Evolutionary conservation across 2,797 vertebrate species (phyloP).

Genomic region (Philypnodon macrostomus): DNA sequence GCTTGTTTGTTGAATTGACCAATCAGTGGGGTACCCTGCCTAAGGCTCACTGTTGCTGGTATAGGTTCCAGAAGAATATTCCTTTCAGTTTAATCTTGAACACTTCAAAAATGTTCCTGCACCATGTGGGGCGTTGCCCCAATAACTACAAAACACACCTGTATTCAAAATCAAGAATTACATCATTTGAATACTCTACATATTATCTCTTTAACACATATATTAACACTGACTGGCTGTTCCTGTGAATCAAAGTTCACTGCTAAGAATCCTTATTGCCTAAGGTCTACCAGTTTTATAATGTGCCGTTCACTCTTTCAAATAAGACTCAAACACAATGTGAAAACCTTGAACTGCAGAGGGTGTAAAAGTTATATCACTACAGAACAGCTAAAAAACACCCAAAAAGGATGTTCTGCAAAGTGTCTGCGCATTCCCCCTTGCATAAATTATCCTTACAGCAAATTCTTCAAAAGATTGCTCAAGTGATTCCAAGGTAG

Average conservation of each 20-base stretch:
- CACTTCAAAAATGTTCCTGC: no score
- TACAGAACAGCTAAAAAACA: constrained; percentile 31
- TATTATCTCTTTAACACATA: background rate
- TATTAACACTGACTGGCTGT: constrained; percentile 13
- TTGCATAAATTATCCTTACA: constrained; percentile 66
- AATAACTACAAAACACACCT: background rate
- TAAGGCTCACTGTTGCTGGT: no score
- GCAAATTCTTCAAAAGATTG: constrained; percentile 64
- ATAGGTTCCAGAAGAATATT: no score
- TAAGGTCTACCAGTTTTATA: background rate
- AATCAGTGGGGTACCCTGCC: no score
- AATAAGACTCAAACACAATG: no score
- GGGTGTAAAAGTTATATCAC: constrained; percentile 37
- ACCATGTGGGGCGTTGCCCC: no score
- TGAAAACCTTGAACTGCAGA: constrained; percentile 41
- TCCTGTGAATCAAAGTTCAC: background rate
- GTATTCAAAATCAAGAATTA: no score
- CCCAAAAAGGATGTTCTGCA: constrained; percentile 37
- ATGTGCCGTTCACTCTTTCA: no score
- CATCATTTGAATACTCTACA: background rate
- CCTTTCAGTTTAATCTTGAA: no score
- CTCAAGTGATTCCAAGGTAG: constrained; percentile 49
- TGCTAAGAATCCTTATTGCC: background rate
- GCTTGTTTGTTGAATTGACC: no score
- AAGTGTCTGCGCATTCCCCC: constrained; percentile 44